A percentile compares a stretch with the other conserved stretches of the same genome.
Evolutionary conservation across 2,797 vertebrate species (phyloP).

Genomic region (Gadopsis marmoratus): DNA sequence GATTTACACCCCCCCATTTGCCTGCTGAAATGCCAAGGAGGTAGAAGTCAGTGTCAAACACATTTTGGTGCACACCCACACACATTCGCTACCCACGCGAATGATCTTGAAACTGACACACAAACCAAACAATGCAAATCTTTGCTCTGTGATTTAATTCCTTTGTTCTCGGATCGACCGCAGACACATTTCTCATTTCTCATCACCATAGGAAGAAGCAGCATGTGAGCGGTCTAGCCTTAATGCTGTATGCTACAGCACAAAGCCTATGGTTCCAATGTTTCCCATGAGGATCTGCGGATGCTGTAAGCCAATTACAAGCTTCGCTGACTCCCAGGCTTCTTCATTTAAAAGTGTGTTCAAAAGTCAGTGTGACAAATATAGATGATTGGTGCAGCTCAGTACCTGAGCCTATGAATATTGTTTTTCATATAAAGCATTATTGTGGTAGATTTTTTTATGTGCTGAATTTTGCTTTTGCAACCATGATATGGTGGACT

Average conservation of each 20-base stretch:
- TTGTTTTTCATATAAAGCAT: neutral
- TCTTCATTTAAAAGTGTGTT: conserved; percentile 39
- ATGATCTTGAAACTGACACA: conserved; percentile 13
- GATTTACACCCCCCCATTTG: neutral
- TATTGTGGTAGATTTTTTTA: neutral
- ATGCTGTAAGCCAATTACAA: conserved; percentile 60
- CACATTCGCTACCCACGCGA: neutral
- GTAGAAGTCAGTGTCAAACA: conserved; percentile 18
- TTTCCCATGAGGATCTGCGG: conserved; percentile 35
- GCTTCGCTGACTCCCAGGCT: conserved; percentile 38
- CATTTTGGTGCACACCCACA: conserved; percentile 17
- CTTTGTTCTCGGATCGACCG: conserved; percentile 7
- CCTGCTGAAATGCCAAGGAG: neutral
- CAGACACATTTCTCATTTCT: neutral
- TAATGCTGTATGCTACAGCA: neutral
- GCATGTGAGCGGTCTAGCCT: conserved; percentile 6
- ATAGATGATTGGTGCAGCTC: conserved; percentile 20
- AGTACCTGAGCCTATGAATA: conserved; percentile 16
- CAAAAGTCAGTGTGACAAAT: conserved; percentile 43
- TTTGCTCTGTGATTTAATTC: neutral
- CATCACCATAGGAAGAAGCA: conserved; percentile 1
- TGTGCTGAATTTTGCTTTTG: neutral
- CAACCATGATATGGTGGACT: neutral
- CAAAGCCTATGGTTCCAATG: conserved; percentile 2
- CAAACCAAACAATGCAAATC: neutral